These are phyloP conservation scores for Hippocampus mohnikei DNA, from an alignment of 2,113 vertebrate genomes.

Conservation along the genomic window DNA sequence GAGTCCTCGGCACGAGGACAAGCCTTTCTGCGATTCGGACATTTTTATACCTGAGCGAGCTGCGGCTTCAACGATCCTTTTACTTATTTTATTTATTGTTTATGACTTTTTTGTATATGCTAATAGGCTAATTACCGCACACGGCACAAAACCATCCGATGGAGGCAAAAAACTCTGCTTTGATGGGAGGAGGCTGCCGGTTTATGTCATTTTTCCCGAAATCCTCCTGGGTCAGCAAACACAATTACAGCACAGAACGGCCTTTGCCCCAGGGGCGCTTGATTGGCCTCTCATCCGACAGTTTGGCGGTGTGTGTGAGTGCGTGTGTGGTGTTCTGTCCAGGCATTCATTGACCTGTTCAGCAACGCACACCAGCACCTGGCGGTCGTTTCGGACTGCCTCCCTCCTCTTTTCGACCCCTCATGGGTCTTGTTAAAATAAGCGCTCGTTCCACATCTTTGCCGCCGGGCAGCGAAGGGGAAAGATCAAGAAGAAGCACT, in stretches of 20 bases:
- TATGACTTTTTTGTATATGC: too few species aligned
- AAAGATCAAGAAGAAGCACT: slow-evolving; percentile 34
- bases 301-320: slow-evolving; percentile 16
- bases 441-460: slow-evolving; percentile 37
- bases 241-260: slow-evolving; percentile 73
- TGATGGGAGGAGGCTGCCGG: slow-evolving; percentile 54
- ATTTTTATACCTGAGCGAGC: background rate
- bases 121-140: too few species aligned
- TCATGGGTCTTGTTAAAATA: slow-evolving; percentile 70
- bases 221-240: slow-evolving; percentile 72
- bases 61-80: background rate
- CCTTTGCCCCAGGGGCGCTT: slow-evolving; percentile 68
- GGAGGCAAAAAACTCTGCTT: slow-evolving; percentile 41
- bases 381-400: slow-evolving; percentile 62
- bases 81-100: too few species aligned
- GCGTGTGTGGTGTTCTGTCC: slow-evolving; percentile 47
- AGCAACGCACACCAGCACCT: slow-evolving; percentile 64
- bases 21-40: background rate
- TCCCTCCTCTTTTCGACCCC: background rate
- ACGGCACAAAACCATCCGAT: too few species aligned
- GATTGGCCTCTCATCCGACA: slow-evolving; percentile 66
- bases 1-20: slow-evolving; percentile 39
- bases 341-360: slow-evolving; percentile 58
- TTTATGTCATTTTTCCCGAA: slow-evolving; percentile 75
- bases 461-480: slow-evolving; percentile 24